phyloP scores from a whole-genome alignment of 2,888 invertebrate species.

The Protonemura montana region DNA sequence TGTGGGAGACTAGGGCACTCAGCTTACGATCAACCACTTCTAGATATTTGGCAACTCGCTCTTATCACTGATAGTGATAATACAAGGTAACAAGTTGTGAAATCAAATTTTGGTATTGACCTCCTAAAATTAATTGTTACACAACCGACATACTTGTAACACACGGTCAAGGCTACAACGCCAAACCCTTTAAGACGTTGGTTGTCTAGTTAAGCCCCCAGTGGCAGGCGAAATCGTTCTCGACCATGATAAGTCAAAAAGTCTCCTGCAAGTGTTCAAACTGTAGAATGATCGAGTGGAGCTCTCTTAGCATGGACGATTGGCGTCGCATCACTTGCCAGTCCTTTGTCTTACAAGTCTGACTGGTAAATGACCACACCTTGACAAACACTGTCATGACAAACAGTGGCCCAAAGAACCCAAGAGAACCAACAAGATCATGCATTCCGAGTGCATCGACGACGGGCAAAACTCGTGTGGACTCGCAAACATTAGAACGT shows the following conservation, averaged over 20 bases:
- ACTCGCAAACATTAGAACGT: background rate
- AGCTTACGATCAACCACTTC: too few relatives aligned
- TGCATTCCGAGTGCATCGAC: background rate
- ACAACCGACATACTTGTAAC: too few relatives aligned
- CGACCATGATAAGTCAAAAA: background rate
- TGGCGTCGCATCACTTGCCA: background rate
- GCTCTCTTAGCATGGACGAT: background rate
- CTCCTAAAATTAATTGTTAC: too few relatives aligned
- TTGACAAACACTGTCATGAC: slow-evolving; percentile 13
- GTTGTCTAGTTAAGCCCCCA: too few relatives aligned
- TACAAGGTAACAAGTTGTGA: too few relatives aligned
- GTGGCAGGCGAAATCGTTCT: too few relatives aligned
- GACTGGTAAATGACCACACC: slow-evolving; percentile 26
- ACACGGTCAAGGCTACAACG: too few relatives aligned
- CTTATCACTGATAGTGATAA: too few relatives aligned
- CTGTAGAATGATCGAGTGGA: background rate
- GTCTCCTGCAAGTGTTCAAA: background rate
- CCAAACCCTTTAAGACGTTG: too few relatives aligned
- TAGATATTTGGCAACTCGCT: too few relatives aligned
- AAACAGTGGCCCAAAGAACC: slow-evolving; percentile 25
- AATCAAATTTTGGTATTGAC: too few relatives aligned
- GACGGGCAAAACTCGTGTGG: background rate
- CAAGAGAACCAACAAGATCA: background rate
- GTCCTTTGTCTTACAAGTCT: background rate
- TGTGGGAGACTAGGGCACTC: too few relatives aligned